Evolutionary conservation across 2,888 invertebrate species (phyloP).

Genomic region (Brenthis ino): DNA sequence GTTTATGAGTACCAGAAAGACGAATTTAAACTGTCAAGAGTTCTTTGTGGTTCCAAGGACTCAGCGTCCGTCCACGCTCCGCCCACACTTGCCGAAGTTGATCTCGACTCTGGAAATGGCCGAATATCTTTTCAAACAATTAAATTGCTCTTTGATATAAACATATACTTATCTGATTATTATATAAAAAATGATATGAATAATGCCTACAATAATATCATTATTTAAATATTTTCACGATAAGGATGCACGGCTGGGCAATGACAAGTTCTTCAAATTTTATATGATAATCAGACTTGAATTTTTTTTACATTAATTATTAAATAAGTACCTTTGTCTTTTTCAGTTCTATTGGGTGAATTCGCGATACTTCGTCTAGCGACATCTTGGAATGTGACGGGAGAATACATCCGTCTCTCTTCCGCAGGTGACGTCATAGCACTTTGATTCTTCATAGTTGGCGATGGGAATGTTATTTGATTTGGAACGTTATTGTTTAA

Average conservation of each 20-base stretch:
- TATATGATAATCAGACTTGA: neutral
- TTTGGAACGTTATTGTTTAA: slow-evolving; percentile 49
- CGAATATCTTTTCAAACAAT: slow-evolving; percentile 32
- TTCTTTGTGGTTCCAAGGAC: slow-evolving; percentile 83
- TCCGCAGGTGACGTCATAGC: slow-evolving; percentile 77
- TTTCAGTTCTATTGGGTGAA: slow-evolving; percentile 83
- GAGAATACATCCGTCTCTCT: slow-evolving; percentile 89
- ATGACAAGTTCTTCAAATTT: neutral
- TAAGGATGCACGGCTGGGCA: too few species aligned
- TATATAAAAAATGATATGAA: neutral
- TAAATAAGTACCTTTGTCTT: slow-evolving; percentile 53
- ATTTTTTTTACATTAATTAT: neutral
- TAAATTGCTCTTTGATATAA: neutral
- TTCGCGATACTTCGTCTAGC: slow-evolving; percentile 90
- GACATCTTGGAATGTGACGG: slow-evolving; percentile 92
- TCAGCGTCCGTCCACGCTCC: slow-evolving; percentile 82
- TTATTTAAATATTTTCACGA: too few species aligned
- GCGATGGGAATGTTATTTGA: slow-evolving; percentile 46
- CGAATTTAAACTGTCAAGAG: slow-evolving; percentile 77
- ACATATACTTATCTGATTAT: neutral
- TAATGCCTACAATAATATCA: too few species aligned
- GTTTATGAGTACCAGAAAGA: slow-evolving; percentile 60
- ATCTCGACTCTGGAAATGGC: slow-evolving; percentile 81
- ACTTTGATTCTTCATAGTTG: slow-evolving; percentile 48
- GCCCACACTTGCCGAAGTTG: slow-evolving; percentile 84